Percentiles rank a stretch among this genome's conserved stretches.
Conservation (phyloP, 2,113 vertebrate genomes). For the Eudorcas thomsonii region DNA sequence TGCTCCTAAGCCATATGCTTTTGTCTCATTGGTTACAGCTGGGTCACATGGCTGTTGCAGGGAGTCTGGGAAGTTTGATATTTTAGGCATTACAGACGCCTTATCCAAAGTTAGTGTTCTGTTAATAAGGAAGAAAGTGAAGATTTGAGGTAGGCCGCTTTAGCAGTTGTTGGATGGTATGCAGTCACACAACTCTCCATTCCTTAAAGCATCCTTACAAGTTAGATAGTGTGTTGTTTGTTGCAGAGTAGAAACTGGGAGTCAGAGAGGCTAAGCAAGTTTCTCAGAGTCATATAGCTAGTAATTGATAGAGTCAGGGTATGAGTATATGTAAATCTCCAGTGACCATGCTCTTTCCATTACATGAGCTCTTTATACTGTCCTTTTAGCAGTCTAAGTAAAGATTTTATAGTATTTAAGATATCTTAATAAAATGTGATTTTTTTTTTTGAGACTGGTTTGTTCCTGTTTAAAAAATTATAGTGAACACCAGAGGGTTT, state of each 20-base stretch:
- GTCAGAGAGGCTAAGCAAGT: not conserved
- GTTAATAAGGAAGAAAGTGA: conserved; percentile 1
- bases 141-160: not conserved
- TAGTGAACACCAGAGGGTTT: not conserved
- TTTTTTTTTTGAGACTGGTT: not conserved
- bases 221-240: not conserved
- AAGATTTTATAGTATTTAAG: conserved; percentile 33
- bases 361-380: not conserved
- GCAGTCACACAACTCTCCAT: not conserved
- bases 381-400: conserved; percentile 16
- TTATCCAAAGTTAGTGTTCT: not conserved
- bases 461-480: conserved; percentile 24
- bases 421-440: conserved; percentile 25
- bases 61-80: not conserved
- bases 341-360: not conserved
- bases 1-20: not conserved
- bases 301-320: not conserved
- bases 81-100: not conserved
- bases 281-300: not conserved
- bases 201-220: not conserved
- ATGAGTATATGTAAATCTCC: not conserved
- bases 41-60: not conserved
- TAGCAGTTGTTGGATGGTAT: not conserved
- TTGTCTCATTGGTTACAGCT: not conserved
- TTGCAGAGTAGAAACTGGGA: not conserved